Percentiles rank a stretch among this genome's conserved stretches.
Evolutionary conservation across 2,113 vertebrate genomes (phyloP).

Genomic region (Mellivora capensis): DNA sequence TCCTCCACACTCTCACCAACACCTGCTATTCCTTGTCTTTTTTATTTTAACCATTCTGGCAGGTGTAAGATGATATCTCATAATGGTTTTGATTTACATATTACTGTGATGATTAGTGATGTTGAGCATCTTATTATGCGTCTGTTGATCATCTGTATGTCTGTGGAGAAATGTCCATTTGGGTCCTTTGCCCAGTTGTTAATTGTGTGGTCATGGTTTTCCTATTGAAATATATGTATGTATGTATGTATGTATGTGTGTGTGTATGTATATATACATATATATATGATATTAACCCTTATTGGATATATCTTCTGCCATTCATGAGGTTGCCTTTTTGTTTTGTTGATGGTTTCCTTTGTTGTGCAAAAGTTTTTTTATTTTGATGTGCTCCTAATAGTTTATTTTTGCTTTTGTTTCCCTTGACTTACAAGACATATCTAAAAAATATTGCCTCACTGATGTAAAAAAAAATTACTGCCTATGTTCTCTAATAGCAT

Average conservation of each 20-base stretch:
- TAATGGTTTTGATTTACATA: background rate
- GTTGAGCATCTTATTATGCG: background rate
- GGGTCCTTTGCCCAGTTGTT: background rate
- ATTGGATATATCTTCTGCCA: background rate
- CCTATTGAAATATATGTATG: background rate
- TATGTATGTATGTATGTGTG: background rate
- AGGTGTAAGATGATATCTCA: background rate
- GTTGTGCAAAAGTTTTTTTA: background rate
- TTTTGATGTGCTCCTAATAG: background rate
- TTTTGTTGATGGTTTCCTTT: background rate
- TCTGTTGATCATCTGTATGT: background rate
- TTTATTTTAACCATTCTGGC: background rate
- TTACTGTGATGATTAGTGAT: background rate
- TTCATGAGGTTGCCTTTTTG: background rate
- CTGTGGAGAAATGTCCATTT: background rate
- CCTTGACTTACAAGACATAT: background rate
- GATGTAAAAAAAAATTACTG: background rate
- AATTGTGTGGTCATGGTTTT: background rate
- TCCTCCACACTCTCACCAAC: background rate
- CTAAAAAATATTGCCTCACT: background rate
- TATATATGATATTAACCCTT: background rate
- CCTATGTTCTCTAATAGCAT: background rate
- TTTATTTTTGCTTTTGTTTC: background rate
- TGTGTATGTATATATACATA: too few relatives aligned
- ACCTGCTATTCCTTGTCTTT: background rate